A percentile compares a stretch with the other conserved stretches of the same genome.
These are phyloP conservation scores for Conomelus anceps DNA, from an alignment of 2,888 invertebrate species.

Conservation along the genomic window DNA sequence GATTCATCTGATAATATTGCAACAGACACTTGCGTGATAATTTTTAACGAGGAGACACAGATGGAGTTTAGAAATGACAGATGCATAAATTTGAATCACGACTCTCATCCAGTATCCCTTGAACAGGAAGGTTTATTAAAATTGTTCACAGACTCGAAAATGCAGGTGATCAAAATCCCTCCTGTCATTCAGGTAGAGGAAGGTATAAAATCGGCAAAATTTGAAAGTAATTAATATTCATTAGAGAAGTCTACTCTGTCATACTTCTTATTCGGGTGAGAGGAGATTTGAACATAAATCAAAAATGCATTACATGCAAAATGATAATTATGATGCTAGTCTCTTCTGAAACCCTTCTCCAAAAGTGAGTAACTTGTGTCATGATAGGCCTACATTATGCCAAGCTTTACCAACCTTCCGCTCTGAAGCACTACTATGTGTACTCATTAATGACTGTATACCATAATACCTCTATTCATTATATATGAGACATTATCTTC, in stretches of 20 bases:
- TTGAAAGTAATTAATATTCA: neutral
- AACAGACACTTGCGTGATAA: neutral
- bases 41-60: neutral
- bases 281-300: neutral
- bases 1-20: neutral
- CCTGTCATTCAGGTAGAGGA: neutral
- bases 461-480: no score
- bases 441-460: no score
- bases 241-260: neutral
- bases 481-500: no score
- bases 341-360: neutral
- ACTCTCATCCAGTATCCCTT: neutral
- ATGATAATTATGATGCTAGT: neutral
- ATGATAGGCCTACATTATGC: no score
- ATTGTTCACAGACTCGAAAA: neutral
- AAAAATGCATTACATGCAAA: neutral
- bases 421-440: no score
- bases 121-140: no score
- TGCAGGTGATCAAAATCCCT: neutral
- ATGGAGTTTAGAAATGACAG: neutral
- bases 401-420: no score
- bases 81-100: neutral
- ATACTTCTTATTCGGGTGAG: neutral
- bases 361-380: neutral
- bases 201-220: neutral